Percentiles rank a stretch among this genome's conserved stretches.
Evolutionary conservation across 2,888 invertebrate species (phyloP).

Genomic region (Noctuana brunneofusca): DNA sequence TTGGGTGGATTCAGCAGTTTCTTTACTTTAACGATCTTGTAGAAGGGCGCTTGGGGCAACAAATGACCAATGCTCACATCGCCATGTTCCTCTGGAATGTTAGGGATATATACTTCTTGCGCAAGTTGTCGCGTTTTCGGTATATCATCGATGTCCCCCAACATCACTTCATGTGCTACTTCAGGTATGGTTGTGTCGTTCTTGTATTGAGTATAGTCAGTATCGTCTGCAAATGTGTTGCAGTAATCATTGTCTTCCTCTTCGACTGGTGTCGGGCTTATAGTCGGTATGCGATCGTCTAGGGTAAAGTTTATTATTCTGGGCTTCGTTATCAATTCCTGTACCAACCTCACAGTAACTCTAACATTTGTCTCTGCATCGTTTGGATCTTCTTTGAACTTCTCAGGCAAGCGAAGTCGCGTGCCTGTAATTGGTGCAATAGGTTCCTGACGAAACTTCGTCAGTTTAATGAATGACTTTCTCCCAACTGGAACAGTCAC

Average conservation of each 20-base stretch:
- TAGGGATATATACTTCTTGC: slow-evolving; percentile 55
- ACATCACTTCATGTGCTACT: slow-evolving; percentile 65
- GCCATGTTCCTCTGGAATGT: slow-evolving; percentile 49
- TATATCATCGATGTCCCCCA: slow-evolving; percentile 53
- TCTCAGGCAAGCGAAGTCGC: slow-evolving; percentile 57
- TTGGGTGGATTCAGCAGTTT: slow-evolving; percentile 41
- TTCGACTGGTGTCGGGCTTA: not conserved
- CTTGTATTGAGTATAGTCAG: slow-evolving; percentile 32
- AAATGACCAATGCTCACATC: slow-evolving; percentile 63
- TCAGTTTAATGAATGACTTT: slow-evolving; percentile 55
- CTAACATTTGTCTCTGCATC: slow-evolving; percentile 46
- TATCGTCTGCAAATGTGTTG: slow-evolving; percentile 40
- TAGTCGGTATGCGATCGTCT: not conserved
- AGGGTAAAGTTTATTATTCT: not conserved
- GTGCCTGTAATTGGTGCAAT: slow-evolving; percentile 30
- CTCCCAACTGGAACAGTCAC: slow-evolving; percentile 33
- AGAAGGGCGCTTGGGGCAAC: slow-evolving; percentile 62
- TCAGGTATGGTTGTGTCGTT: slow-evolving; percentile 54
- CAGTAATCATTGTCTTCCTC: slow-evolving; percentile 1
- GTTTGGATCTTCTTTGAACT: slow-evolving; percentile 45
- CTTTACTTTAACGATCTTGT: slow-evolving; percentile 66
- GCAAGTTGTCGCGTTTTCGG: slow-evolving; percentile 17
- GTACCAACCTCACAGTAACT: slow-evolving; percentile 50
- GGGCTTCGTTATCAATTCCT: slow-evolving; percentile 30
- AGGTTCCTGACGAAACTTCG: slow-evolving; percentile 45